Conservation (phyloP, 1,140 invertebrate species). For the Tetramorium simillimum region DNA sequence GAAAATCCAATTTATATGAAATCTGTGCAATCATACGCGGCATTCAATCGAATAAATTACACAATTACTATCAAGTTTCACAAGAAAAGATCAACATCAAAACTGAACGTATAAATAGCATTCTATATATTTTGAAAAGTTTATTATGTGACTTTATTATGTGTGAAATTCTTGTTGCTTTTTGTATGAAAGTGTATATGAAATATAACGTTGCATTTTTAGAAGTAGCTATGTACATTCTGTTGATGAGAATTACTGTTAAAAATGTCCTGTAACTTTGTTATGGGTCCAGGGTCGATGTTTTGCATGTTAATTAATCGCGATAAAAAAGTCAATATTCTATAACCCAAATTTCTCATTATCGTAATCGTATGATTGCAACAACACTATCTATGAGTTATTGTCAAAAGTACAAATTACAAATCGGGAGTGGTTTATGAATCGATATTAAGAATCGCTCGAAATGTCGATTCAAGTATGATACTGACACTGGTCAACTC, state of each 20-base stretch:
- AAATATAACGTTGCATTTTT: constrained; percentile 7
- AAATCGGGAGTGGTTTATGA: neutral
- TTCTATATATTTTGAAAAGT: neutral
- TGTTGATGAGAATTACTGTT: constrained; percentile 24
- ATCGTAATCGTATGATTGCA: neutral
- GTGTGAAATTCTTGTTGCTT: neutral
- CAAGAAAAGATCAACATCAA: neutral
- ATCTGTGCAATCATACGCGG: constrained; percentile 27
- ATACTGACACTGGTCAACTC: constrained; percentile 24
- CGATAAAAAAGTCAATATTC: neutral
- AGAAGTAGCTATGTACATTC: constrained; percentile 27
- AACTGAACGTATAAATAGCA: neutral
- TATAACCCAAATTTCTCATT: constrained; percentile 1
- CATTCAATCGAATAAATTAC: constrained; percentile 1
- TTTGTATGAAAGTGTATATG: constrained; percentile 4
- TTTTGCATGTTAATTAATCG: neutral
- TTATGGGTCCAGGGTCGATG: neutral
- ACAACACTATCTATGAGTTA: neutral
- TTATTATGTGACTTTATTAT: neutral
- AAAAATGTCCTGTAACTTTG: neutral
- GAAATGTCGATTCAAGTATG: neutral
- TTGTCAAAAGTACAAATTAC: neutral
- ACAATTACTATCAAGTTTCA: constrained; percentile 18
- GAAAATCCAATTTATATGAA: constrained; percentile 1
- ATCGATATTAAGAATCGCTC: neutral